Percentiles rank a stretch among this genome's conserved stretches.
Evolutionary conservation across 1,140 invertebrate genomes (phyloP).

Genomic region (Penaeus japonicus): DNA sequence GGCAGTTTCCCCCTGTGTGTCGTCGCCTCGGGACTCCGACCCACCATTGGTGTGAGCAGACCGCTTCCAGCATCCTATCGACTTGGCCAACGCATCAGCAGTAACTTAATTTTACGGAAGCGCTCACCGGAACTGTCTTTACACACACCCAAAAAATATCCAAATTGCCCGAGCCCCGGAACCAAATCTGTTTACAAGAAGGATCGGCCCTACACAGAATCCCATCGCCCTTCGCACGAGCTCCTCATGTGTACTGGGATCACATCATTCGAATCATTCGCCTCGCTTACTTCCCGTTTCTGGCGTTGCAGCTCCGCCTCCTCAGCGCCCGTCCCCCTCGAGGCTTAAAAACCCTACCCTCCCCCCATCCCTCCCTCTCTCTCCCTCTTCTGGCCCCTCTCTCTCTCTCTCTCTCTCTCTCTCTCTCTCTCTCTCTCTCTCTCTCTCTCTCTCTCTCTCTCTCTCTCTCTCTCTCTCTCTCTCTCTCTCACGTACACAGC

Average conservation of each 20-base stretch:
- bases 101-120: constrained; percentile 15
- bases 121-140: neutral
- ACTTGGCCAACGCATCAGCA: neutral
- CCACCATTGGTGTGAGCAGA: no score
- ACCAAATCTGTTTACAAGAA: constrained; percentile 37
- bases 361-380: neutral
- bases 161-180: constrained; percentile 17
- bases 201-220: constrained; percentile 24
- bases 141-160: constrained; percentile 4
- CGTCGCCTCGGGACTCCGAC: neutral
- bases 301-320: neutral
- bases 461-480: no score
- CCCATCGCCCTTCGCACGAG: neutral
- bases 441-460: no score
- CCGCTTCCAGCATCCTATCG: no score
- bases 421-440: neutral
- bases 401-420: neutral
- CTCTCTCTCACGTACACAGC: no score
- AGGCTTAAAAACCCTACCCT: neutral
- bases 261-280: constrained; percentile 13
- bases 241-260: constrained; percentile 4
- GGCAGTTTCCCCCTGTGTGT: neutral
- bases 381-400: neutral
- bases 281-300: constrained; percentile 4
- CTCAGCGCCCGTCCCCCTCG: neutral